Evolutionary conservation across 2,888 invertebrate species (phyloP).

Genomic region (Crepidodera aurea): DNA sequence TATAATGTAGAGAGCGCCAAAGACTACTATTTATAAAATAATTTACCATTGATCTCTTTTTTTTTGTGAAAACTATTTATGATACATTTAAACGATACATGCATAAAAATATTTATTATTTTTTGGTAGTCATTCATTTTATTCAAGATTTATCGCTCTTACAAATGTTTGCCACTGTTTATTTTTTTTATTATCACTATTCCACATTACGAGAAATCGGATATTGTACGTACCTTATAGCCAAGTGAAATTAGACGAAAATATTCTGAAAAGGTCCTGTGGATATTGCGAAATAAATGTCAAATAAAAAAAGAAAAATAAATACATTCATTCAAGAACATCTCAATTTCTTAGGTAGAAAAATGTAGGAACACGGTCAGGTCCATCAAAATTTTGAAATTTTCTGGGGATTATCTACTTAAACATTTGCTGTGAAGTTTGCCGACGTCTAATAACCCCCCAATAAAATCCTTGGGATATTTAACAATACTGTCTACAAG

Average conservation of each 20-base stretch:
- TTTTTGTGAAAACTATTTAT: background rate
- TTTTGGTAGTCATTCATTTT: too few species aligned
- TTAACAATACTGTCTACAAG: slow-evolving; percentile 25
- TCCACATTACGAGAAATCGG: too few species aligned
- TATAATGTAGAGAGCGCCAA: slow-evolving; percentile 24
- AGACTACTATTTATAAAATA: slow-evolving; percentile 18
- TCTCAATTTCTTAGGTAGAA: background rate
- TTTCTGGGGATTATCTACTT: slow-evolving; percentile 31
- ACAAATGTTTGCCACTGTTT: too few species aligned
- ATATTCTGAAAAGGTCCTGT: too few species aligned
- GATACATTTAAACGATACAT: background rate
- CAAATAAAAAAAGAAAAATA: too few species aligned
- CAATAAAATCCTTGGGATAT: slow-evolving; percentile 38
- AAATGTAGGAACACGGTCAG: slow-evolving; percentile 21
- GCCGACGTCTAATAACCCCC: slow-evolving; percentile 40
- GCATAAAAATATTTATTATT: too few species aligned
- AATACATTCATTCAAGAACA: too few species aligned
- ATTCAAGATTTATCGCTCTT: too few species aligned
- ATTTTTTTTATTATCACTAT: too few species aligned
- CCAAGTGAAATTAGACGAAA: too few species aligned
- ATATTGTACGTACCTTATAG: too few species aligned
- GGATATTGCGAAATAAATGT: too few species aligned
- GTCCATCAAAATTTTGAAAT: slow-evolving; percentile 12
- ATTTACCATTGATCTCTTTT: background rate
- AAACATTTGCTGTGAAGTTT: slow-evolving; percentile 35